Base-by-base conservation (phyloP, 2,113 vertebrate genomes). In the Poecilia latipinna region DNA sequence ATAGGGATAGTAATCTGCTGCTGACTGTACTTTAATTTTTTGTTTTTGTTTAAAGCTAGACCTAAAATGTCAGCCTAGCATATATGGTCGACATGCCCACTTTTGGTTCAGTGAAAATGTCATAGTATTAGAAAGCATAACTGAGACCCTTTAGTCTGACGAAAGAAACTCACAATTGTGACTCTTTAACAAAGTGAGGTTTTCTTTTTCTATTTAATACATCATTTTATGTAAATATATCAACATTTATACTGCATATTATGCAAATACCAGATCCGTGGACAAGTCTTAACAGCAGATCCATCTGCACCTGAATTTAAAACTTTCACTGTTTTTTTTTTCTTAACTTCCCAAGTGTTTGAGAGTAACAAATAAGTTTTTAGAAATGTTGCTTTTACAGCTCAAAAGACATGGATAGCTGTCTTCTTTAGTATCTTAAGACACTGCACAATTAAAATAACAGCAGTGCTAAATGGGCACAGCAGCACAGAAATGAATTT, bases 311-410 rank as follows among this genome's bases (percentile, higher is more conserved):
- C 83, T 85, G 83, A 68, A 85, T 68, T 72, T 74, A 68, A 83
- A 89, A 82, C 51, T 75, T 85, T 86, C 83, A 83, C 63, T 89
- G 85, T 77, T 79, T 83, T 77, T 81, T 72, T 29, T 29, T 29
- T 29, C 29, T 29, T 8, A 35, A 8, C 33, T 35, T 74, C 78
- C 82, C 74, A 87, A 71, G 70, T 86, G 80, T 68, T 82, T 75
- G 78, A 77, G 73, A 69, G 65, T 57, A 86, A 66, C 68, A 82
- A 87, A 78, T 76, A 66, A 39, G 37, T 48, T 12, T 68, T 67
- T 26, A 44, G 51, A 82, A 78, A 73, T 76, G 64, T 78, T 35
- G 15, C 32, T 37, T 32, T 80, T 78, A 83, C 80, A 84, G 35
- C 74, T 84, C 75, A 33, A 65, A 70, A 79, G 68, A 71, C 35